phyloP scores from a whole-genome alignment of 1,140 invertebrate genomes.

The Hyles vespertilio region DNA sequence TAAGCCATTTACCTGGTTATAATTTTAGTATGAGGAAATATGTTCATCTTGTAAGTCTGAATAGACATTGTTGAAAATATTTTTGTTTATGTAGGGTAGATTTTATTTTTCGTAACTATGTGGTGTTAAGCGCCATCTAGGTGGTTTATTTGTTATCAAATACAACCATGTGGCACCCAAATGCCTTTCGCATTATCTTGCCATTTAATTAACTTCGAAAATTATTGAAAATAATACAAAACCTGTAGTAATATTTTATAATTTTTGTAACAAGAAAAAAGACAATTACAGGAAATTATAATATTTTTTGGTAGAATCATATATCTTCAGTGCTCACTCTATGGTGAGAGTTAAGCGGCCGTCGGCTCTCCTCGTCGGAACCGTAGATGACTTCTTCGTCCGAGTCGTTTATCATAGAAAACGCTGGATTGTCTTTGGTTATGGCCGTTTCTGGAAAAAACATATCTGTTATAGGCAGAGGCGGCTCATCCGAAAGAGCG shows the following conservation, averaged over 20 bases:
- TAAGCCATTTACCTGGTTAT: too few species aligned
- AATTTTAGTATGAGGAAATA: too few species aligned
- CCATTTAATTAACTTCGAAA: neutral
- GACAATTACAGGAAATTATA: constrained; percentile 21
- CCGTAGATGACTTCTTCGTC: constrained; percentile 98
- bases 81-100: too few species aligned
- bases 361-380: constrained; percentile 90
- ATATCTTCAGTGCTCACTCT: constrained; percentile 58
- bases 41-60: too few species aligned
- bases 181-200: too few species aligned
- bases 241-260: constrained; percentile 16
- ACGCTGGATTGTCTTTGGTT: constrained; percentile 97
- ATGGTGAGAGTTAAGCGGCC: constrained; percentile 81
- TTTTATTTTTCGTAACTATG: too few species aligned
- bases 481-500: too few species aligned
- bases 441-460: constrained; percentile 86
- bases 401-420: constrained; percentile 99
- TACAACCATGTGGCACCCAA: too few species aligned
- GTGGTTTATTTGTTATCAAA: too few species aligned
- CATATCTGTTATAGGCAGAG: constrained; percentile 12
- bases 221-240: neutral
- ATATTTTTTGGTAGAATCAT: constrained; percentile 35
- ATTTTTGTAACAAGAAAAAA: constrained; percentile 58
- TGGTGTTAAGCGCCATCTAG: too few species aligned
- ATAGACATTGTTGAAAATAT: too few species aligned